Evolutionary conservation across 2,113 vertebrate genomes (phyloP), one percentile per base, ranked within the genome.

Genomic region (Emydocephalus ijimae): DNA sequence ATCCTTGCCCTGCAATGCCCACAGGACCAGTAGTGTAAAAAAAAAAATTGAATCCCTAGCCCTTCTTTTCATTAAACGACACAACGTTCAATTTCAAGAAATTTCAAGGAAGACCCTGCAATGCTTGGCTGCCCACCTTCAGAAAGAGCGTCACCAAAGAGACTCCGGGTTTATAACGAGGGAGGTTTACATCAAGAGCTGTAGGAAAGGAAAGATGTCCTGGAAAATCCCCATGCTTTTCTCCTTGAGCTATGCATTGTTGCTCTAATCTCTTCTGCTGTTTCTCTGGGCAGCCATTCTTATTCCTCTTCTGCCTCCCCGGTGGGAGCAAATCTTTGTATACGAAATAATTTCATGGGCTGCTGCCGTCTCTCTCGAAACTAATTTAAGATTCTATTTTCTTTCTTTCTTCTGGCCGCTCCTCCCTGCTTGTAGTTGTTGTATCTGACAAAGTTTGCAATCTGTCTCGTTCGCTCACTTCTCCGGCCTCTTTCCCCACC

Each of bases 261-360:
- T 93, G 29, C 20, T n/a, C 87, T 74, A 91, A 96, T 88, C 92
- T 93, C 95, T 64, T 89, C 55, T 93, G 39, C 10, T 89, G 59
- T 89, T 92, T 95, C 94, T 95, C 91, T 88, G 94, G 85, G 87
- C 93, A 96, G 92, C 92, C 97, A 92, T 96, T 97, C 97, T 96
- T 95, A 94, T 94, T 97, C 2, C 15, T 95, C 94, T 94, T 93
- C 93, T 96, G 92, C 93, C 34, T 95, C 97, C 96, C 95, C 97
- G 95, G 95, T 85, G 94, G 97, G 96, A 96, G 96, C 95, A 93
- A 95, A 96, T 97, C 97, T 98, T 96, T 97, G 97, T 97, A 96
- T 96, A 97, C 97, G 97, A 98, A 98, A 98, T 98, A 97, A 98
- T 98, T 98, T 98, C 97, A 98, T 98, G 98, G 98, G 98, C 98